These are phyloP conservation scores for Scrobipalpa atriplicella DNA, from an alignment of 2,888 invertebrate genomes.

Conservation along the genomic window DNA sequence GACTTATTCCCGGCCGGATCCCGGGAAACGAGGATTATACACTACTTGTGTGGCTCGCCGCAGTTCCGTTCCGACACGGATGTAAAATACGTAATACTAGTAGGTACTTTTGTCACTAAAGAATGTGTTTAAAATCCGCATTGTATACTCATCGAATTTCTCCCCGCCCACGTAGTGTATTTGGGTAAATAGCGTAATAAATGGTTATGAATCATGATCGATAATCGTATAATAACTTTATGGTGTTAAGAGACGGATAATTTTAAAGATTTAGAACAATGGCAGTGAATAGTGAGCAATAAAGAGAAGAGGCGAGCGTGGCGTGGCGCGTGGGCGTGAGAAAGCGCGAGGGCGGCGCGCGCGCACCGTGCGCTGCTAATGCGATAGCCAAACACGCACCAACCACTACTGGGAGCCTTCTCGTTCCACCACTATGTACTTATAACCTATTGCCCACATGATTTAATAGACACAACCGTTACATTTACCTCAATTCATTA, in stretches of 20 bases:
- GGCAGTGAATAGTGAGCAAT: slow-evolving; percentile 55
- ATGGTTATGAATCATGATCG: slow-evolving; percentile 24
- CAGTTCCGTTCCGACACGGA: slow-evolving; percentile 57
- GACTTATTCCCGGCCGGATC: slow-evolving; percentile 68
- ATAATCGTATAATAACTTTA: slow-evolving; percentile 28
- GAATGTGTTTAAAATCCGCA: background rate
- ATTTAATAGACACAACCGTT: slow-evolving; percentile 7
- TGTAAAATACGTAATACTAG: slow-evolving; percentile 42
- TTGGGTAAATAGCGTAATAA: slow-evolving; percentile 28
- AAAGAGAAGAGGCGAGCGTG: slow-evolving; percentile 65
- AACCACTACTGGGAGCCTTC: slow-evolving; percentile 35
- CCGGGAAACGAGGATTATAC: slow-evolving; percentile 63
- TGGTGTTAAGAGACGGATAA: slow-evolving; percentile 31
- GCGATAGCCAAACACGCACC: slow-evolving; percentile 66
- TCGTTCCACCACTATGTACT: slow-evolving; percentile 15
- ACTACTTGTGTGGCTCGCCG: slow-evolving; percentile 69
- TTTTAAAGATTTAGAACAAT: slow-evolving; percentile 41
- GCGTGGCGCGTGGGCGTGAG: slow-evolving; percentile 75
- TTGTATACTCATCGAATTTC: slow-evolving; percentile 9
- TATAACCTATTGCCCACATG: slow-evolving; percentile 2
- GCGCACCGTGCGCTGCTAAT: slow-evolving; percentile 58
- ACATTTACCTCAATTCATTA: slow-evolving; percentile 5
- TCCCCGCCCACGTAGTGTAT: slow-evolving; percentile 22
- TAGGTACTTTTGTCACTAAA: slow-evolving; percentile 20
- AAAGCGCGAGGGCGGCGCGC: slow-evolving; percentile 62